Evolutionary conservation across 2,797 vertebrate species (phyloP).

Genomic region (Girardinus metallicus): DNA sequence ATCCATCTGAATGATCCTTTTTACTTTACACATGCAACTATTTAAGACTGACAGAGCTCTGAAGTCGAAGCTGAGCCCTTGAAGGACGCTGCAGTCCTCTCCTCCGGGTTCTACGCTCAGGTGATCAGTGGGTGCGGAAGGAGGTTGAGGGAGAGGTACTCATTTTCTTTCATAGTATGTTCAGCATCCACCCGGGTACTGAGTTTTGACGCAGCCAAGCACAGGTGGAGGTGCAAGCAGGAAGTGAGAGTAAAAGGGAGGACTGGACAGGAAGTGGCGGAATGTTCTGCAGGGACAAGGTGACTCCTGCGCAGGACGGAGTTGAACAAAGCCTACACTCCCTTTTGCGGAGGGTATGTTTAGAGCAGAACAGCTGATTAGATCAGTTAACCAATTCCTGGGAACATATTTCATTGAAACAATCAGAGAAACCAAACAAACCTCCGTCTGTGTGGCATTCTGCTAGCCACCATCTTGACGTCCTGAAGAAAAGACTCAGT

Average conservation of each 20-base stretch:
- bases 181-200: not conserved
- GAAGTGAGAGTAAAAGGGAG: constrained; percentile 29
- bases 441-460: not conserved
- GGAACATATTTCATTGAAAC: not conserved
- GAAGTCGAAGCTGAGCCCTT: constrained; percentile 61
- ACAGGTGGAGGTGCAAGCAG: not conserved
- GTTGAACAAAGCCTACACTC: constrained; percentile 1
- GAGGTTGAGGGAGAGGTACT: not conserved
- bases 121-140: constrained; percentile 45
- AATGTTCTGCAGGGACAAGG: constrained; percentile 64
- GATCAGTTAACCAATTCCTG: not conserved
- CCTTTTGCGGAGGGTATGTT: constrained; percentile 4
- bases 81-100: constrained; percentile 64
- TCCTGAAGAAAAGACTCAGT: not conserved
- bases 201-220: not conserved
- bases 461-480: not conserved
- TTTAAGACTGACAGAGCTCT: not conserved
- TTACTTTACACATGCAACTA: not conserved
- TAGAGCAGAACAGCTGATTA: not conserved
- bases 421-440: not conserved
- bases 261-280: constrained; percentile 39
- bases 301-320: constrained; percentile 54
- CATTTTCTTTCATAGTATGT: not conserved
- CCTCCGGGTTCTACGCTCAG: constrained; percentile 66
- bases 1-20: not conserved